Evolutionary conservation across 2,888 invertebrate species (phyloP).

Genomic region (Cyaniris semiargus): DNA sequence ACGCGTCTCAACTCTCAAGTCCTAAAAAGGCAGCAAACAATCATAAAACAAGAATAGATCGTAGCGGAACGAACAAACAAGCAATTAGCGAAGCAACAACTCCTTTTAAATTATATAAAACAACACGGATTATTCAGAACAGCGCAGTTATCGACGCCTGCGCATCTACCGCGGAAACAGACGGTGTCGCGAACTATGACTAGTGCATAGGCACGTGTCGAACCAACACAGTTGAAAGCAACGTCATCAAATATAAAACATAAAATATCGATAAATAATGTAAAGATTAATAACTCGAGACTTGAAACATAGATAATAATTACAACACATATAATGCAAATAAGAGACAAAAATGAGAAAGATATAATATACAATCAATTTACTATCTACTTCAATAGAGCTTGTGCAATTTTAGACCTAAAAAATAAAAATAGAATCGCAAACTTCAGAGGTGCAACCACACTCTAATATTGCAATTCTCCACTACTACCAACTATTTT

Average conservation of each 20-base stretch:
- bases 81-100: slow-evolving; percentile 13
- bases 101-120: slow-evolving; percentile 22
- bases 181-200: background rate
- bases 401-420: too few species aligned
- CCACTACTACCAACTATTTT: background rate
- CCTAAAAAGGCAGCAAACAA: background rate
- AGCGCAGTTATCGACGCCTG: slow-evolving; percentile 27
- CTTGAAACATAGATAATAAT: too few species aligned
- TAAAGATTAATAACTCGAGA: too few species aligned
- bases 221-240: background rate
- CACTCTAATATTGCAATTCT: background rate
- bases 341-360: too few species aligned
- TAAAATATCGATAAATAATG: too few species aligned
- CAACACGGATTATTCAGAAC: slow-evolving; percentile 13
- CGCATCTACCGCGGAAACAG: slow-evolving; percentile 20
- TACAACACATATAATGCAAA: too few species aligned
- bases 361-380: too few species aligned
- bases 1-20: background rate
- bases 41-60: slow-evolving; percentile 11
- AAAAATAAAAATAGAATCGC: background rate
- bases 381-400: too few species aligned
- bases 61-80: slow-evolving; percentile 14
- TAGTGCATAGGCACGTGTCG: background rate
- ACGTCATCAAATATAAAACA: background rate
- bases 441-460: background rate